A percentile compares a stretch with the other conserved stretches of the same genome.
phyloP scores from a whole-genome alignment of 2,888 invertebrate species.

The Drosophila niveifrons region DNA sequence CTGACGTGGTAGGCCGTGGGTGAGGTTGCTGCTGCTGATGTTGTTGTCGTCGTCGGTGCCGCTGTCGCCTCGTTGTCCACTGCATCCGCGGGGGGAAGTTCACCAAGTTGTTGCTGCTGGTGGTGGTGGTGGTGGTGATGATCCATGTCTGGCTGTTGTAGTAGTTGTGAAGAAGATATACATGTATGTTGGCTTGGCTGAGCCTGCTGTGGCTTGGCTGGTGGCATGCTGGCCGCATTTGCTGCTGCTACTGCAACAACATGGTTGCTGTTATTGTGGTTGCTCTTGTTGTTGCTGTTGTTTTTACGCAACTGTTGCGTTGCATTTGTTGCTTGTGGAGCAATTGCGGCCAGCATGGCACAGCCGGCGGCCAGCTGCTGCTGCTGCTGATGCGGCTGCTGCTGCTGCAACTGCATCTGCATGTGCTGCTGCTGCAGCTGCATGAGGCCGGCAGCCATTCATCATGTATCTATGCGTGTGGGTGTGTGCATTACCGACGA shows the following conservation, averaged over 20 bases:
- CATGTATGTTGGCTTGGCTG: conserved; percentile 70
- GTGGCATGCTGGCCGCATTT: conserved; percentile 75
- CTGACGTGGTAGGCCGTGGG: conserved; percentile 21
- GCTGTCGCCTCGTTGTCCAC: conserved; percentile 38
- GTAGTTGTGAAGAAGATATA: conserved; percentile 77
- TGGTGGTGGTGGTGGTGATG: conserved; percentile 23
- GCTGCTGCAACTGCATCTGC: conserved; percentile 67
- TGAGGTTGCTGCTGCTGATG: neutral
- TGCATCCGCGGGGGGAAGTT: conserved; percentile 11
- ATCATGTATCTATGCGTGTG: conserved; percentile 83
- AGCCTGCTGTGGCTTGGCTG: conserved; percentile 58
- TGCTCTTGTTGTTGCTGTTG: conserved; percentile 33
- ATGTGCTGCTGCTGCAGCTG: conserved; percentile 75
- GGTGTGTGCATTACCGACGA: conserved; percentile 84
- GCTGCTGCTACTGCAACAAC: conserved; percentile 45
- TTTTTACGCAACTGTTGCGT: conserved; percentile 46
- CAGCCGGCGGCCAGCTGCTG: conserved; percentile 73
- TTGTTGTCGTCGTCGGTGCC: conserved; percentile 22
- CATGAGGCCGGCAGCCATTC: conserved; percentile 84
- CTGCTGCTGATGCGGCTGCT: conserved; percentile 72
- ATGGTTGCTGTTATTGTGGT: conserved; percentile 21
- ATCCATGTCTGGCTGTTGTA: conserved; percentile 68
- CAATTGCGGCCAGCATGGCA: conserved; percentile 77
- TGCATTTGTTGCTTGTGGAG: conserved; percentile 52
- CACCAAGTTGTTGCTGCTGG: conserved; percentile 15